Base-by-base conservation (phyloP, 2,888 invertebrate species). In the Drosophila testacea region DNA sequence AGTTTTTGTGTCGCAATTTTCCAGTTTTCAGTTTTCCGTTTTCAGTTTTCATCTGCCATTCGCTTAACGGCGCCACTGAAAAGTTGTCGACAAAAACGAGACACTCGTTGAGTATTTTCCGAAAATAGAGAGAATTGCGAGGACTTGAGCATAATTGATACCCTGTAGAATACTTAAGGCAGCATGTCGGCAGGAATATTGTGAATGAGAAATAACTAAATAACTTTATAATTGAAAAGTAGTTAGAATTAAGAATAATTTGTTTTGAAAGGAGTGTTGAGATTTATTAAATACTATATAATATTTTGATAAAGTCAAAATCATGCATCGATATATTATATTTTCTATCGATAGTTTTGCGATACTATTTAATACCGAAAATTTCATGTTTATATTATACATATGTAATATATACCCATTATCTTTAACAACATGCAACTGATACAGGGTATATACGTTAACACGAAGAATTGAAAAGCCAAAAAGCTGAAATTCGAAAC, bases 1-100 rank as follows among this genome's bases (percentile, higher is more conserved):
- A 55, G 79, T 69, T 83, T 50, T 27, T 28, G 39, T 50, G 52
- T 38, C 38, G 36, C 46, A 46, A 27, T 56, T 44, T 36, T 36
- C 34, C 54, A 60, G 65, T 47, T 61, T 51, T 48, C 6, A 44
- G 44, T 6, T 27, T 11, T 27, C 22, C 10, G 7, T 10, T 34
- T 36, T 36, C 36, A 36, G 36, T 11, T 36, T 36, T 1, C 28
- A 48, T 42, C 50, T 41, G 73, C 48, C 46, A 50, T 46, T 51
- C 30, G 47, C 54, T 69, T 39, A 10, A 52, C 61, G 63, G 59
- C 57, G 50, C 72, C 36, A 44, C 36, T 39, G 50, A 57, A 69
- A 70, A 64, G 41, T 52, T 38, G 30, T 42, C 38, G 13, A 46
- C 34, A 50, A 46, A 16, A 51, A 47, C 27, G 38, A 22, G 9